A percentile compares a stretch with the other conserved stretches of the same genome.
Evolutionary conservation across 2,888 invertebrate genomes (phyloP).

Genomic region (Leptinotarsa rubiginosa): DNA sequence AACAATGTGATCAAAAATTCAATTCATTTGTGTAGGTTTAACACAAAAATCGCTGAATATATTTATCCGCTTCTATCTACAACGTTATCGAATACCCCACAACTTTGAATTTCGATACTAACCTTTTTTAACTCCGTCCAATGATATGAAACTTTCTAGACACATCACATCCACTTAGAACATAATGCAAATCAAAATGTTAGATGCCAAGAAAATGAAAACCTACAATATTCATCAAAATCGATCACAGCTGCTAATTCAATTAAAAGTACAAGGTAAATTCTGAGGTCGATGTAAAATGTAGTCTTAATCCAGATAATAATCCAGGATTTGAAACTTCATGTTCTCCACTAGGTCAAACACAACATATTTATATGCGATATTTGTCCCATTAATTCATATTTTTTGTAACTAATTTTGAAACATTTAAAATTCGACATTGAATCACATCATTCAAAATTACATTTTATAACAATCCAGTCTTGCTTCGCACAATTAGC

Average conservation of each 20-base stretch:
- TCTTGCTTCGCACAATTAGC: too few relatives aligned
- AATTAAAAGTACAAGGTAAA: constrained; percentile 43
- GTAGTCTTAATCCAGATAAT: constrained; percentile 21
- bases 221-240: constrained; percentile 36
- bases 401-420: too few relatives aligned
- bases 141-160: neutral
- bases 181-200: constrained; percentile 23
- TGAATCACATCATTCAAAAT: too few relatives aligned
- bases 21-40: too few relatives aligned
- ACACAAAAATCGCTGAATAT: too few relatives aligned
- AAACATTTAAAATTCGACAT: too few relatives aligned
- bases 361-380: neutral
- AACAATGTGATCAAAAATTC: too few relatives aligned
- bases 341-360: neutral
- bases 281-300: constrained; percentile 23
- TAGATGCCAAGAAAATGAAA: constrained; percentile 33
- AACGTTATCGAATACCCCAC: too few relatives aligned
- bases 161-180: constrained; percentile 23
- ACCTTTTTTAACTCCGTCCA: neutral
- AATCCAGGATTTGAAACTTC: constrained; percentile 6
- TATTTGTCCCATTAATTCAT: too few relatives aligned
- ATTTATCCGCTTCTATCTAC: too few relatives aligned
- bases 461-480: too few relatives aligned
- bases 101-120: neutral
- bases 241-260: constrained; percentile 45